A percentile compares a stretch with the other conserved stretches of the same genome.
phyloP scores from a whole-genome alignment of 2,888 invertebrate genomes.

The Drosophila nr. perissopoda region DNA sequence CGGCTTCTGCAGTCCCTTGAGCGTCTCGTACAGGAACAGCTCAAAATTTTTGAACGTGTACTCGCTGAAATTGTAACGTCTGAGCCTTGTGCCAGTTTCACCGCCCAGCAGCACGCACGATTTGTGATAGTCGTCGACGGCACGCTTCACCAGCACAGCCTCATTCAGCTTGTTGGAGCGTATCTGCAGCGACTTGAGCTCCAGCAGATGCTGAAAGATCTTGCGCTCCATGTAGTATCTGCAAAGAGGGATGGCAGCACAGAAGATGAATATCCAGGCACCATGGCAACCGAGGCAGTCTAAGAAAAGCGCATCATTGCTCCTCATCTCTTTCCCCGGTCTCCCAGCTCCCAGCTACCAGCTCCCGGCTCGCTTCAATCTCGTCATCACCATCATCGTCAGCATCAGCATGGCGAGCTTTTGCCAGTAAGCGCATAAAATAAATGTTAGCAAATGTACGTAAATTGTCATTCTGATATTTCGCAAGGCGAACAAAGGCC shows the following conservation, averaged over 20 bases:
- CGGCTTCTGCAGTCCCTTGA: slow-evolving; percentile 91
- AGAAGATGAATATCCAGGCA: neutral
- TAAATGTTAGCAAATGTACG: slow-evolving; percentile 73
- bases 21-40: slow-evolving; percentile 94
- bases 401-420: slow-evolving; percentile 14
- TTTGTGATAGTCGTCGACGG: slow-evolving; percentile 93
- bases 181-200: slow-evolving; percentile 96
- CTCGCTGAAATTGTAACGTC: slow-evolving; percentile 88
- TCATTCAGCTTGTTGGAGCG: slow-evolving; percentile 95
- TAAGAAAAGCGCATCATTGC: slow-evolving; percentile 44
- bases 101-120: slow-evolving; percentile 89
- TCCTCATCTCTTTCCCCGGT: neutral
- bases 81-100: slow-evolving; percentile 85
- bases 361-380: slow-evolving; percentile 8
- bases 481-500: slow-evolving; percentile 62
- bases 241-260: slow-evolving; percentile 60
- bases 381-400: slow-evolving; percentile 9
- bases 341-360: neutral
- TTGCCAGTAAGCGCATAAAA: slow-evolving; percentile 54
- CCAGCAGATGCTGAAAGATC: slow-evolving; percentile 96
- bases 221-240: slow-evolving; percentile 96
- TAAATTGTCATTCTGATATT: slow-evolving; percentile 78
- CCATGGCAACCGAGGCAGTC: slow-evolving; percentile 13
- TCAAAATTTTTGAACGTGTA: slow-evolving; percentile 92
- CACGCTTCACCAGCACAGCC: slow-evolving; percentile 93